A percentile compares a stretch with the other conserved stretches of the same genome.
Conservation (phyloP, 37 sponge, comb jelly and placozoan genomes). For the Crambe crambe region DNA sequence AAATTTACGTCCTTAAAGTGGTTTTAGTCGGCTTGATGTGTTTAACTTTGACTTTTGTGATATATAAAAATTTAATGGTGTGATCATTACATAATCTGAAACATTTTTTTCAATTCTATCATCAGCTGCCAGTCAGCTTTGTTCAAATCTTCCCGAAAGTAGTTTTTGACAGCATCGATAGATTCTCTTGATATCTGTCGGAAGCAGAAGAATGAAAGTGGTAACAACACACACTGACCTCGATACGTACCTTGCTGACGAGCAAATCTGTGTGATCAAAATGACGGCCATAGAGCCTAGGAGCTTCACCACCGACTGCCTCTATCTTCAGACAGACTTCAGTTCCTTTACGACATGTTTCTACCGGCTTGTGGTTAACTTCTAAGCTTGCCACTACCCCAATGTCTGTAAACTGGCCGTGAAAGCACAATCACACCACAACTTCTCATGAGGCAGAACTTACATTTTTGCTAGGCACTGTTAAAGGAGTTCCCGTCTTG, state of each 20-base stretch:
- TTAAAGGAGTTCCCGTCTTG: constrained; percentile 79
- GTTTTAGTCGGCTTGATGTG: no score
- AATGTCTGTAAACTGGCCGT: constrained; percentile 72
- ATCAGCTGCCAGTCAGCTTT: constrained; percentile 95
- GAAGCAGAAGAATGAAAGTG: not conserved
- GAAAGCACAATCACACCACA: not conserved
- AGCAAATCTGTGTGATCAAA: constrained; percentile 90
- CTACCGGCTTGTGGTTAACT: constrained; percentile 89
- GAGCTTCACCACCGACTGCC: constrained; percentile 83
- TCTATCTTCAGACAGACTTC: constrained; percentile 98
- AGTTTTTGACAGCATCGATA: constrained; percentile 97
- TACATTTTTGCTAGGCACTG: constrained; percentile 78
- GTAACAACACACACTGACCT: not conserved
- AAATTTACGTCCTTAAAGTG: no score
- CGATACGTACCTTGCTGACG: constrained; percentile 89
- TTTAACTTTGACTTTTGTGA: no score
- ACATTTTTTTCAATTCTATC: constrained; percentile 90
- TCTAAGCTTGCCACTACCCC: constrained; percentile 87
- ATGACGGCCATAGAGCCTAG: constrained; percentile 92
- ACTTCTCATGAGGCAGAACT: not conserved
- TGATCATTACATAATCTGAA: constrained; percentile 61
- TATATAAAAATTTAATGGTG: no score
- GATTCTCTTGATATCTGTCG: constrained; percentile 92
- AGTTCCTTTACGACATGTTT: constrained; percentile 71
- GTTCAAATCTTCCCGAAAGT: constrained; percentile 91